Base-by-base conservation (phyloP, 1,140 invertebrate species). In the Phenacoccus solenopsis region DNA sequence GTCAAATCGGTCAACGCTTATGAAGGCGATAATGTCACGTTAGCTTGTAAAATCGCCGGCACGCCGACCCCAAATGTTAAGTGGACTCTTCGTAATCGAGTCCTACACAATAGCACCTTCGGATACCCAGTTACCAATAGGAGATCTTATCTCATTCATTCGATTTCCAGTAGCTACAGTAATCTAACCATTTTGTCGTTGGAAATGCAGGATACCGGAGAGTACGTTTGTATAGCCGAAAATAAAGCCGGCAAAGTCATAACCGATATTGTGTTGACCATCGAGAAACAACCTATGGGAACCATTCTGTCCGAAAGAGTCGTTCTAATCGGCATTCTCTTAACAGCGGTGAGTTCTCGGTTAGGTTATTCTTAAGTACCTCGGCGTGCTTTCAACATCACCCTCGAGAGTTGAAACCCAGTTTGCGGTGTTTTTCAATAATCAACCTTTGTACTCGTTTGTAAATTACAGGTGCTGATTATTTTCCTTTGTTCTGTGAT, bases 171-270 rank as follows among this genome's bases (percentile, higher is more conserved):
- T 20, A 80, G 79, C 67, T 79, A 82, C 20, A 89, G 85, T 74
- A 87, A 86, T 76, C 78, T 92, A 74, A 90, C 86, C 2, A 86
- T 92, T 70, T 82, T 85, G 68, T 83, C 84, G 20, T 84, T 85
- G 0, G 87, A 88, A 70, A 76, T 84, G 32, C 84, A 85, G 76
- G 89, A 92, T 77, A 82, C 87, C 22, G 88, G 88, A 27, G 79
- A 84, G 16, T 91, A 90, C 76, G 84, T 83, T 9, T 92, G 90
- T 75, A 82, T 83, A 22, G 89, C 88, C 0, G 87, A 89, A 76
- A 92, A 90, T 76, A 78, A 73, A 28, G 90, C 89, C 9, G 89
- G 89, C 0, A 84, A 83, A 73, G 85, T 84, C 0, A 85, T 88
- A 77, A 84, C 85, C 30, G 85, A 85, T 74, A 85, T 91, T 22